Conservation (phyloP, 92 coral and sea anemone species). For the Desmophyllum pertusum region DNA sequence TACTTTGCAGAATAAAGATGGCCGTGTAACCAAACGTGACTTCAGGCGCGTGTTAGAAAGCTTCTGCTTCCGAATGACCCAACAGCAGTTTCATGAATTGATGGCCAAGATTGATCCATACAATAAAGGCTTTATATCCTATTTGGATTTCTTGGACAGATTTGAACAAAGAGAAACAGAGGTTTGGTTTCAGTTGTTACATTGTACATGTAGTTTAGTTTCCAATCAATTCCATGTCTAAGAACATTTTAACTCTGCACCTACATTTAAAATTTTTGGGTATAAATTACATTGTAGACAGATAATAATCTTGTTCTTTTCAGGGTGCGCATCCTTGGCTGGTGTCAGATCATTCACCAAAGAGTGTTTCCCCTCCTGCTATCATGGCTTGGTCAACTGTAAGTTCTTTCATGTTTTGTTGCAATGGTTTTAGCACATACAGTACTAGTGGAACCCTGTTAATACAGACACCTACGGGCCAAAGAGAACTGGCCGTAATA, state of each 20-base stretch:
- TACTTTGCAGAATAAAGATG: constrained; percentile 86
- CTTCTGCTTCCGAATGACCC: constrained; percentile 93
- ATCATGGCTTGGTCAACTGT: constrained; percentile 98
- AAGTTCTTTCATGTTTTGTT: constrained; percentile 39
- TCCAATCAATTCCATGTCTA: no score
- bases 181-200: no score
- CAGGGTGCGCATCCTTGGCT: constrained; percentile 96
- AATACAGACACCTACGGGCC: no score
- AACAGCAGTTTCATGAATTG: constrained; percentile 84
- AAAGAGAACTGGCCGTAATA: no score
- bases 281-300: no score
- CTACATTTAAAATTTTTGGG: no score
- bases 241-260: no score
- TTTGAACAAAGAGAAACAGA: constrained; percentile 88
- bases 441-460: no score
- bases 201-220: background rate
- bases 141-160: constrained; percentile 89
- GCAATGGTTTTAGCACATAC: background rate
- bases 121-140: constrained; percentile 89
- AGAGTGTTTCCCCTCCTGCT: constrained; percentile 95
- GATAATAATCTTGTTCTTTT: background rate
- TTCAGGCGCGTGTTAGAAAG: constrained; percentile 92
- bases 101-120: constrained; percentile 93
- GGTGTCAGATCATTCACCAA: constrained; percentile 62
- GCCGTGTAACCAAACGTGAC: constrained; percentile 92